A percentile compares a stretch with the other conserved stretches of the same genome.
phyloP scores from a whole-genome alignment of 2,113 vertebrate genomes.

The Variabilichromis moorii region DNA sequence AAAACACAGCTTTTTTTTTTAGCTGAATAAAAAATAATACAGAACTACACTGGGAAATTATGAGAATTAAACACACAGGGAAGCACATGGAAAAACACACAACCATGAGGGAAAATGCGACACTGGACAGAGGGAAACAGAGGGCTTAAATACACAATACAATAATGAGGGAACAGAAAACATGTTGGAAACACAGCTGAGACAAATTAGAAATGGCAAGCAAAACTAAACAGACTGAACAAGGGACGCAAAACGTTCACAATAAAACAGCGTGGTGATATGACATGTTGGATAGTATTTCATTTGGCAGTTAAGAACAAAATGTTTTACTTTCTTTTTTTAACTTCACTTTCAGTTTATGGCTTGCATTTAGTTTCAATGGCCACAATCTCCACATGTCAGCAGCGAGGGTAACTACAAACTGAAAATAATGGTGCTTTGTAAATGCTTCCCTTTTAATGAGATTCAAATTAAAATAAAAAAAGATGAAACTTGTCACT shows the following conservation, averaged over 20 bases:
- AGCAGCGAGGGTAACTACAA: not conserved
- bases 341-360: not conserved
- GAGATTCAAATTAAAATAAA: not conserved
- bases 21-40: not conserved
- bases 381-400: not conserved
- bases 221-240: not conserved
- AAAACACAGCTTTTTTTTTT: not conserved
- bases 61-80: not conserved
- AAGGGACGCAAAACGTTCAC: not conserved
- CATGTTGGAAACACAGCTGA: accelerated
- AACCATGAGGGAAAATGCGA: not conserved
- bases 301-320: not conserved
- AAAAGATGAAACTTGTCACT: not conserved
- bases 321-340: not conserved
- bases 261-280: not conserved
- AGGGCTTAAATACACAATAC: not conserved
- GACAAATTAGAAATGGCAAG: not conserved
- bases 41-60: not conserved
- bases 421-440: not conserved
- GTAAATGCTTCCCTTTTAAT: not conserved
- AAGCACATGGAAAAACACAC: not conserved
- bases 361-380: not conserved
- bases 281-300: not conserved
- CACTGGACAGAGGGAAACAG: not conserved
- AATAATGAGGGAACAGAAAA: not conserved